Base-by-base conservation (phyloP, 2,797 vertebrate species). In the Lindbergichthys nudifrons region DNA sequence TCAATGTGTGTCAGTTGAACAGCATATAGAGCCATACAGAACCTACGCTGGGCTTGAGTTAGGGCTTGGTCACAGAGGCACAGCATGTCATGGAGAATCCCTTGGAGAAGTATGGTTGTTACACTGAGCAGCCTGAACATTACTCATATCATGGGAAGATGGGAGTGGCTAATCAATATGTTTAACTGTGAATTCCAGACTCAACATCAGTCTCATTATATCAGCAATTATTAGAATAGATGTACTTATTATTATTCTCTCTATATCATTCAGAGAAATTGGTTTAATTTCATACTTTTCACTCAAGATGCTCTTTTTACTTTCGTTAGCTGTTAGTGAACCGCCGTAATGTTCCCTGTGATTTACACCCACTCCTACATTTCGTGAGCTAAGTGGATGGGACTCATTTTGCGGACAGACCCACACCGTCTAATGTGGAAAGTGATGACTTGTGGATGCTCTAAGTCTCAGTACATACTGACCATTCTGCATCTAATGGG, bases 401-500 rank as follows among this genome's bases (percentile, higher is more conserved):
- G 75, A 85, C 83, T 91, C 84, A 88, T 91, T 87, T 88, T 85
- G 87, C 4, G 71, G 88, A 90, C 68, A 82, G 83, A 79, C 77
- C 82, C 81, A 79, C 79, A 78, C 71, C 12, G 48, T 80, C 83
- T 90, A 91, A 92, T 90, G 90, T 89, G 89, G 88, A 92, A 90
- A 90, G 85, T 87, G 91, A 91, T 86, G 89, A 91, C 87, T 88
- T 88, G 91, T 84, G 81, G 89, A 91, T 87, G 86, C 86, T 91
- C 76, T 85, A 91, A 82, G 81, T 83, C 76, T 86, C 82, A 41
- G 85, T 65, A 51, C 66, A 62, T 76, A 87, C 85, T 89, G 87
- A 90, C 88, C 88, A 81, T 89, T 89, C 85, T 87, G 79, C 58
- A 64, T 89, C 86, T 94, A 93, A 93, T 92, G 89, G 90, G 87